Evolutionary conservation across 2,113 vertebrate genomes (phyloP).

Genomic region (Tychaedon coryphoeus): DNA sequence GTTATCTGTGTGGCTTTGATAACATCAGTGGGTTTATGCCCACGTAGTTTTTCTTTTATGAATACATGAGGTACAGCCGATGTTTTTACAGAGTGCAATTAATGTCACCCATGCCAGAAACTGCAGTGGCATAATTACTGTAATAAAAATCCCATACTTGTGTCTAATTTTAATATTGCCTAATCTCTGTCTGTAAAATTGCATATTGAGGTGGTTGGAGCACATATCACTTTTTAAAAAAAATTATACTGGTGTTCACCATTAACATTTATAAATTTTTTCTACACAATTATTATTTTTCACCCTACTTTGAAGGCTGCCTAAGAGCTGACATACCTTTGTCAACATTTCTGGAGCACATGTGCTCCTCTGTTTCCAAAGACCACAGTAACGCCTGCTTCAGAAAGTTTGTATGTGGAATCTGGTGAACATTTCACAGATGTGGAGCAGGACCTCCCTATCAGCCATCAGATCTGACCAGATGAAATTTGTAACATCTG

Average conservation of each 20-base stretch:
- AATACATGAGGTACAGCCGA: neutral
- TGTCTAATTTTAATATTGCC: neutral
- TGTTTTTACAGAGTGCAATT: slow-evolving; percentile 3
- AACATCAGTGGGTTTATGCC: neutral
- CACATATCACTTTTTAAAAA: neutral
- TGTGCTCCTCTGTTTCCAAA: neutral
- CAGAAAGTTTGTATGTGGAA: slow-evolving; percentile 12
- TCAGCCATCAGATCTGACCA: slow-evolving; percentile 51
- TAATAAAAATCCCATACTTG: neutral
- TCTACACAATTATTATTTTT: neutral
- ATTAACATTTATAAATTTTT: neutral
- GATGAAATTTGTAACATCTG: slow-evolving; percentile 52
- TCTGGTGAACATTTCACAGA: slow-evolving; percentile 46
- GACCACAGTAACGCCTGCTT: neutral
- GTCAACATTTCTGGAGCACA: neutral
- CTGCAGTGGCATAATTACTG: neutral
- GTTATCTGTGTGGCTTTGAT: neutral
- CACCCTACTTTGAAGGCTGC: neutral
- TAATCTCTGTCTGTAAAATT: neutral
- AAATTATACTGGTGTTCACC: neutral
- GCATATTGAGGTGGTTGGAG: neutral
- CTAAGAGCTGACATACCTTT: neutral
- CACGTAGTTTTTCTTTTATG: neutral
- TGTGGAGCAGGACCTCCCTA: slow-evolving; percentile 52
- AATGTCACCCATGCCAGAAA: neutral